These are phyloP conservation scores for Vesta saturnalis DNA, from an alignment of 2,888 invertebrate species.

Conservation along the genomic window DNA sequence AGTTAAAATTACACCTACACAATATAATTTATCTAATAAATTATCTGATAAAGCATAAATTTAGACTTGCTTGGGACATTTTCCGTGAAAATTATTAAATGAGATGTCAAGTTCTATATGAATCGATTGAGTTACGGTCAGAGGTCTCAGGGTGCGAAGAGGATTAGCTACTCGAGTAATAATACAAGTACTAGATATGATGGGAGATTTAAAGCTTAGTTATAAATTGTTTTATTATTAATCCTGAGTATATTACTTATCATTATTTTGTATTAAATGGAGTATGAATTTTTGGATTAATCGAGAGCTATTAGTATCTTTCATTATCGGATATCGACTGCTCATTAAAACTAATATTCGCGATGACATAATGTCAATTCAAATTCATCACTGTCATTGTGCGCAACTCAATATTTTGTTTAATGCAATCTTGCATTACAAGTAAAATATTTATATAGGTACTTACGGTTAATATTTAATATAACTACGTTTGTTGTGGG, in stretches of 20 bases:
- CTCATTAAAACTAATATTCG: constrained; percentile 28
- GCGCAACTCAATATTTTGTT: background rate
- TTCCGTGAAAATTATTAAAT: constrained; percentile 8
- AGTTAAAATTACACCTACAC: background rate
- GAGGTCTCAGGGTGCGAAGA: constrained; percentile 26
- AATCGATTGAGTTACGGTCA: constrained; percentile 27
- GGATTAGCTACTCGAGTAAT: constrained; percentile 27
- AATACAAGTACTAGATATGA: constrained; percentile 31
- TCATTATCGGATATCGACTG: constrained; percentile 26
- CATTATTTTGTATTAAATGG: constrained; percentile 39
- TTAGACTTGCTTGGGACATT: constrained; percentile 47
- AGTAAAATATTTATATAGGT: too few species aligned
- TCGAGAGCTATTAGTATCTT: constrained; percentile 22
- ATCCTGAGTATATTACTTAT: constrained; percentile 37
- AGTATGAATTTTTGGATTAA: constrained; percentile 26
- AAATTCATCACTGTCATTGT: constrained; percentile 14
- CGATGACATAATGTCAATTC: constrained; percentile 24
- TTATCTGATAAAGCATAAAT: background rate
- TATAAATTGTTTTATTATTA: constrained; percentile 36
- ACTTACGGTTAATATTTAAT: constrained; percentile 89
- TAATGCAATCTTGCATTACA: background rate
- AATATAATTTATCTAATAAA: background rate
- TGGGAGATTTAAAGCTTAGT: constrained; percentile 28
- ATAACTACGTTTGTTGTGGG: constrained; percentile 82
- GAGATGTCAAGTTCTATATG: constrained; percentile 17